These are phyloP conservation scores for Onychostoma macrolepis DNA, from an alignment of 2,113 vertebrate genomes.

Conservation along the genomic window DNA sequence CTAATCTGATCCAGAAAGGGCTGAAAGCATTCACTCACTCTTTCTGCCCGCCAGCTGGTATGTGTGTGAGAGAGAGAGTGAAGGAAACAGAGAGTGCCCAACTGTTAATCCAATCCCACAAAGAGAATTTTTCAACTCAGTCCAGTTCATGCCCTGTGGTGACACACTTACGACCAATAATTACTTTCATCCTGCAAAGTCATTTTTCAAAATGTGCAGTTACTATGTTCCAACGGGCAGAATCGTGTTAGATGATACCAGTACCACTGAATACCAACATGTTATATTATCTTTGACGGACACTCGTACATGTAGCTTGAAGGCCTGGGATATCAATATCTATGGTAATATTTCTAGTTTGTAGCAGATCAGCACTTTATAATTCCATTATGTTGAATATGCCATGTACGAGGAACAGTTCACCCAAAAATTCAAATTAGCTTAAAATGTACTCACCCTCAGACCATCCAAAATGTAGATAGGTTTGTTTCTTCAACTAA, in stretches of 20 bases:
- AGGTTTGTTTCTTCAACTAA: not conserved
- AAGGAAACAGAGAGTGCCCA: slow-evolving; percentile 45
- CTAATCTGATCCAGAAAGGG: slow-evolving; percentile 44
- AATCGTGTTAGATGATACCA: slow-evolving; percentile 19
- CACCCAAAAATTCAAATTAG: not conserved
- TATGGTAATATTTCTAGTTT: slow-evolving; percentile 29
- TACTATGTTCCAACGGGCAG: slow-evolving; percentile 27
- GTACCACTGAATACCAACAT: slow-evolving; percentile 12
- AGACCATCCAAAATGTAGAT: not conserved
- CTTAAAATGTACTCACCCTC: not conserved
- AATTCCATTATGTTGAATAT: not conserved
- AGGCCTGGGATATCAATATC: slow-evolving; percentile 21
- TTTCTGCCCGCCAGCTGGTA: not conserved
- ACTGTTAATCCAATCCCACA: slow-evolving; percentile 69
- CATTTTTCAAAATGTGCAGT: slow-evolving; percentile 41
- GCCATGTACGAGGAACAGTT: not conserved
- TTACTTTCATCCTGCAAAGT: slow-evolving; percentile 37
- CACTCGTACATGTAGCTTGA: slow-evolving; percentile 25
- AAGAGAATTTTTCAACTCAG: slow-evolving; percentile 59
- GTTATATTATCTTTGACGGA: slow-evolving; percentile 24
- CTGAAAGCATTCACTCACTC: slow-evolving; percentile 33
- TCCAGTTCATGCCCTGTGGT: slow-evolving; percentile 36
- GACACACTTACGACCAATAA: slow-evolving; percentile 40
- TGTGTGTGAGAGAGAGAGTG: not conserved
- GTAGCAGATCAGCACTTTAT: not conserved